Evolutionary conservation across 2,888 invertebrate genomes (phyloP).

Genomic region (Ceriagrion tenellum): DNA sequence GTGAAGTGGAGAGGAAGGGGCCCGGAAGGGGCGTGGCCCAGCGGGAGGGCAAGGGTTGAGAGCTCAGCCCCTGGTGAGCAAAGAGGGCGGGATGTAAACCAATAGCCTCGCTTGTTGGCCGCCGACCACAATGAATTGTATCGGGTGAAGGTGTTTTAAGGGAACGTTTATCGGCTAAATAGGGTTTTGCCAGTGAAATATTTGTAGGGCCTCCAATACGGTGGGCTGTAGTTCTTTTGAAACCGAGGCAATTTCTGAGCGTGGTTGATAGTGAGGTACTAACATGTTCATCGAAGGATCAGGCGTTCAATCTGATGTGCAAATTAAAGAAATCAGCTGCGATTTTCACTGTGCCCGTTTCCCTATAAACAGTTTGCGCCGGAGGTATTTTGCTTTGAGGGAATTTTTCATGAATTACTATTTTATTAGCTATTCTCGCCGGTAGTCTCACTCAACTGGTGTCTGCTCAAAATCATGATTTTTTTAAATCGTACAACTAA

Average conservation of each 20-base stretch:
- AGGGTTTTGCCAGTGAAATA: background rate
- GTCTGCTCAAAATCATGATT: too few species aligned
- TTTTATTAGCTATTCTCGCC: too few species aligned
- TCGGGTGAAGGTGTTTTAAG: conserved; percentile 6
- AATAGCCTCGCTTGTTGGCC: background rate
- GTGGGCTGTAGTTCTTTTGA: background rate
- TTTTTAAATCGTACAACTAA: too few species aligned
- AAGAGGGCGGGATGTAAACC: background rate
- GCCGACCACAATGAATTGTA: conserved; percentile 14
- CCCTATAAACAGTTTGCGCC: too few species aligned
- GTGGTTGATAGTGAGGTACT: background rate
- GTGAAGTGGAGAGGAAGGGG: background rate
- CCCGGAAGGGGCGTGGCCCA: background rate
- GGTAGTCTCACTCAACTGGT: too few species aligned
- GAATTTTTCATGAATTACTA: too few species aligned
- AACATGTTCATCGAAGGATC: background rate
- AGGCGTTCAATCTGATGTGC: background rate
- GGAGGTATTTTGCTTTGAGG: too few species aligned
- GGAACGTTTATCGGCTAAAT: conserved; percentile 10
- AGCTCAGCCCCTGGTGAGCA: background rate
- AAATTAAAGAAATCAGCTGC: background rate
- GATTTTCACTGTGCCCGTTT: too few species aligned
- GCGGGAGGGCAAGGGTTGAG: background rate
- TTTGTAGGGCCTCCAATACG: background rate
- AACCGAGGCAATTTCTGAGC: background rate